Evolutionary conservation across 2,113 vertebrate genomes (phyloP).

Genomic region (Ceyx melanurus): DNA sequence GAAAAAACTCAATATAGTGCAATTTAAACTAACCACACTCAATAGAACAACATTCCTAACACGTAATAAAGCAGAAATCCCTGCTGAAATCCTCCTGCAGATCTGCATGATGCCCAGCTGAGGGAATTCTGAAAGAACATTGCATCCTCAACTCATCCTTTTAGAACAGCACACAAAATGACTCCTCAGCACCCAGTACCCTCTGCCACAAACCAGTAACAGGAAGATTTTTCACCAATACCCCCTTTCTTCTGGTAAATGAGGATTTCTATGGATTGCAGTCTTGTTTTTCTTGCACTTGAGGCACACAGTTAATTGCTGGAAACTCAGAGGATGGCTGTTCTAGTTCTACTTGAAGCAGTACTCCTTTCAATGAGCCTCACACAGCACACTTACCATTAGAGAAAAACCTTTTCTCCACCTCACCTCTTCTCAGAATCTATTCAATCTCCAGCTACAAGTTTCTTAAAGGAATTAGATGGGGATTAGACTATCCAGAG

Average conservation of each 20-base stretch:
- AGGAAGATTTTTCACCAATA: neutral
- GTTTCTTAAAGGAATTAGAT: neutral
- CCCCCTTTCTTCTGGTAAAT: neutral
- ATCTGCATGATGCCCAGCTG: neutral
- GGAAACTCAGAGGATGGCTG: neutral
- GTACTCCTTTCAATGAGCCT: neutral
- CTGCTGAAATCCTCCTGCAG: neutral
- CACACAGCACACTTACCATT: neutral
- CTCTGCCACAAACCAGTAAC: neutral
- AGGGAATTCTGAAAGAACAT: rapidly evolving
- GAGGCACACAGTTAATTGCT: neutral
- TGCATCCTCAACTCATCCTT: neutral
- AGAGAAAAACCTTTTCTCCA: neutral
- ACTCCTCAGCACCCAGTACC: neutral
- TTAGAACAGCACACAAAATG: neutral
- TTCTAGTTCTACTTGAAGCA: neutral
- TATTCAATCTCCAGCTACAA: neutral
- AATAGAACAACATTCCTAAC: neutral
- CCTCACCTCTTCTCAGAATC: neutral
- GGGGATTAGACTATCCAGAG: neutral
- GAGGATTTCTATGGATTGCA: neutral
- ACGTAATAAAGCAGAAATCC: neutral
- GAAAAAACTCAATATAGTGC: too few species aligned
- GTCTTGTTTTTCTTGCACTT: neutral
- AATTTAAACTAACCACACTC: neutral